Evolutionary conservation across 2,797 vertebrate genomes (phyloP).

Genomic region (Premnoplex brunnescens): DNA sequence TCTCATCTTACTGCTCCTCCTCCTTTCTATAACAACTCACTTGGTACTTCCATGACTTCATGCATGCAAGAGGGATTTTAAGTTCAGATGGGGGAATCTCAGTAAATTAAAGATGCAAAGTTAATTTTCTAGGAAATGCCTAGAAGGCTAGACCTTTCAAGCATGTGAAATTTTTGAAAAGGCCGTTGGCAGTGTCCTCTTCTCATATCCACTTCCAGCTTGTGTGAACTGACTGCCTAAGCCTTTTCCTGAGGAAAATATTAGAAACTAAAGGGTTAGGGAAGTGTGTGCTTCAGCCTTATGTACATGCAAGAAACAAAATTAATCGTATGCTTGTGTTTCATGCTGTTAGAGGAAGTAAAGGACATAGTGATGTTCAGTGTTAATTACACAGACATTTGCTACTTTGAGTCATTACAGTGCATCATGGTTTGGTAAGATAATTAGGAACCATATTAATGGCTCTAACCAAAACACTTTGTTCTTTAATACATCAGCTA

Average conservation of each 20-base stretch:
- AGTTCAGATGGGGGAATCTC: neutral
- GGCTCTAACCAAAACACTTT: neutral
- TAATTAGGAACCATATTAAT: slow-evolving; percentile 12
- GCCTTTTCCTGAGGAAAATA: neutral
- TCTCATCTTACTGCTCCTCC: neutral
- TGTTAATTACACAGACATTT: neutral
- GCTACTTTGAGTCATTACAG: neutral
- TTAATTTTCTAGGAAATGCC: neutral
- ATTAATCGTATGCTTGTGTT: neutral
- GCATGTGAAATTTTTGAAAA: neutral
- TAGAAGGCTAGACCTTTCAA: neutral
- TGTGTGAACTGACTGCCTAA: neutral
- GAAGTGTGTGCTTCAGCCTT: neutral
- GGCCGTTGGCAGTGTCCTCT: neutral
- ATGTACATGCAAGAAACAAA: neutral
- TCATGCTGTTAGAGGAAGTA: neutral
- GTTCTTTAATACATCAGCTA: neutral
- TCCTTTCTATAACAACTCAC: neutral
- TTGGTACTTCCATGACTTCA: neutral
- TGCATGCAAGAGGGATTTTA: neutral
- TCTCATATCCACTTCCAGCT: neutral
- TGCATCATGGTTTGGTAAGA: neutral
- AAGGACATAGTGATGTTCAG: neutral
- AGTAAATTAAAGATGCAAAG: neutral
- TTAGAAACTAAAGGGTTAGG: neutral